These are phyloP conservation scores for Centropus bengalensis DNA, from an alignment of 2,113 vertebrate genomes.

Conservation along the genomic window DNA sequence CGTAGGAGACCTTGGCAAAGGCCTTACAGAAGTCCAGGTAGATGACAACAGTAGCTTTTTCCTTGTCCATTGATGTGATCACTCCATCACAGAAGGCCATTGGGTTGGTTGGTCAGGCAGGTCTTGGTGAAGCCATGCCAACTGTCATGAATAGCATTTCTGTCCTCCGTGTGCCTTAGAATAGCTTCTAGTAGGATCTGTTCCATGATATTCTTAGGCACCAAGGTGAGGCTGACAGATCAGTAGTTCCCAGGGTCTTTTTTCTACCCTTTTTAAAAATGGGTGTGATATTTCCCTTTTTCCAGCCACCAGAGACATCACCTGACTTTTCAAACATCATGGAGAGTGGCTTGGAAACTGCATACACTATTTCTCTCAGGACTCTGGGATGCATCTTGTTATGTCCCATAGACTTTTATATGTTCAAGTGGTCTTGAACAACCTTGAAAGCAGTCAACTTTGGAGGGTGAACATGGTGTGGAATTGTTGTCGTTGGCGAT, in stretches of 20 bases:
- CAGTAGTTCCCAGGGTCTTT: neutral
- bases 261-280: neutral
- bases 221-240: neutral
- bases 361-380: neutral
- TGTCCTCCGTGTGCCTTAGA: neutral
- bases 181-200: neutral
- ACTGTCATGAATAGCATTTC: neutral
- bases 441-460: neutral
- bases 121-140: neutral
- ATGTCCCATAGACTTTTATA: accelerated
- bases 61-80: neutral
- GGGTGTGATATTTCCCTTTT: neutral
- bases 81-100: too few relatives aligned
- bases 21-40: neutral
- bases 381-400: neutral
- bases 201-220: neutral
- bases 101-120: neutral
- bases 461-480: accelerated
- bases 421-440: neutral
- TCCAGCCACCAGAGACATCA: neutral
- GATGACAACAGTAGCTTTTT: neutral
- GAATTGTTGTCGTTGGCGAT: neutral
- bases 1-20: neutral
- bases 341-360: neutral
- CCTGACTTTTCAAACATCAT: neutral